These are phyloP conservation scores for Tanytarsus gracilentus DNA, from an alignment of 2,888 invertebrate species.

Conservation along the genomic window DNA sequence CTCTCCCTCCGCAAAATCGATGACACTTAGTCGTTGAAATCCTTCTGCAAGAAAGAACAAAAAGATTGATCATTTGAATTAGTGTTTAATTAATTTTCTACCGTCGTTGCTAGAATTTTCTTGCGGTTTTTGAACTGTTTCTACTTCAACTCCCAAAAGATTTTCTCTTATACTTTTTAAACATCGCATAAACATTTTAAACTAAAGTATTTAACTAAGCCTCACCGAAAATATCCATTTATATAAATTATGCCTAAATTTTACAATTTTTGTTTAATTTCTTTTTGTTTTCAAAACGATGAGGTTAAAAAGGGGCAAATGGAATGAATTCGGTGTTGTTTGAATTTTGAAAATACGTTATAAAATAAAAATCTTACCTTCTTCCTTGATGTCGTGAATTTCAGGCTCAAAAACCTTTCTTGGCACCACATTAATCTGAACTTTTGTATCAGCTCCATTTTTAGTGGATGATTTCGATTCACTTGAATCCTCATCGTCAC, in stretches of 20 bases:
- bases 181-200: not conserved
- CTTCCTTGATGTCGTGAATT: conserved; percentile 34
- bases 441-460: not conserved
- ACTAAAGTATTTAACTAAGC: not conserved
- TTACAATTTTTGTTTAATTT: not conserved
- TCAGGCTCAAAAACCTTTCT: conserved; percentile 36
- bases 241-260: no score
- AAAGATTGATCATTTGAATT: no score
- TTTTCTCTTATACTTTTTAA: not conserved
- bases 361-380: conserved; percentile 17
- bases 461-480: not conserved
- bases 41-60: not conserved
- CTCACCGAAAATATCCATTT: not conserved
- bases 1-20: conserved; percentile 43
- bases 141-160: no score
- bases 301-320: no score
- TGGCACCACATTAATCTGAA: not conserved
- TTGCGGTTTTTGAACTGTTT: no score
- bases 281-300: not conserved
- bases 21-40: conserved; percentile 34
- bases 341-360: not conserved
- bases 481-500: conserved; percentile 51
- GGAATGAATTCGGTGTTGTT: no score
- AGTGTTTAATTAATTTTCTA: no score
- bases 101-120: no score